These are phyloP conservation scores for Morus bassanus DNA, from an alignment of 2,797 vertebrate genomes.

Conservation along the genomic window DNA sequence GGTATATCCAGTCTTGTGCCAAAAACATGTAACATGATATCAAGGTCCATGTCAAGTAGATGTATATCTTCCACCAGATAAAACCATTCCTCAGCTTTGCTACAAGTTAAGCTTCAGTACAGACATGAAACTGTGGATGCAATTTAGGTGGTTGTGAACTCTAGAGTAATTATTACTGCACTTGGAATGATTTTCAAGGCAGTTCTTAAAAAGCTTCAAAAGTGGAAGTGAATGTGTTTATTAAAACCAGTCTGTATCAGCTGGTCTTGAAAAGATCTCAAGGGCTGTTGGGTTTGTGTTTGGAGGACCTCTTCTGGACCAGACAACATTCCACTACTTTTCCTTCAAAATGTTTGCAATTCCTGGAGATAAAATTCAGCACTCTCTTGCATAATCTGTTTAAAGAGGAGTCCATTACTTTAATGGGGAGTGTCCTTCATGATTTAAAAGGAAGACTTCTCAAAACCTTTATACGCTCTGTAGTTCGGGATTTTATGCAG, in stretches of 20 bases:
- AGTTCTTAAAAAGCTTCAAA: background rate
- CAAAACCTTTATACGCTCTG: background rate
- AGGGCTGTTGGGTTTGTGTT: background rate
- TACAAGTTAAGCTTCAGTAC: background rate
- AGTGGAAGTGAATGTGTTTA: background rate
- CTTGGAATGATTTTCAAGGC: background rate
- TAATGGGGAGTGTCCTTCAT: background rate
- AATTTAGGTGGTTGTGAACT: background rate
- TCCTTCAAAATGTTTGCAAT: background rate
- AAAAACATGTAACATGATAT: background rate
- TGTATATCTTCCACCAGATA: background rate
- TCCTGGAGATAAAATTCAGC: background rate
- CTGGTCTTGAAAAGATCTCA: background rate
- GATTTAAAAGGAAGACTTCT: background rate
- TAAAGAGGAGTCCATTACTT: background rate
- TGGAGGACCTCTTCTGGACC: background rate
- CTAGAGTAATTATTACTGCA: background rate
- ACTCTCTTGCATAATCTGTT: background rate
- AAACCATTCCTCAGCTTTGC: background rate
- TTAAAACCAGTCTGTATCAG: background rate
- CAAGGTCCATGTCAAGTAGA: background rate
- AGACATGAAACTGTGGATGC: background rate
- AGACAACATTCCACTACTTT: background rate
- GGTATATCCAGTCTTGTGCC: background rate
- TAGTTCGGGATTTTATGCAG: background rate